phyloP scores from a whole-genome alignment of 2,888 invertebrate species.

The Rugalucina vietnamica region DNA sequence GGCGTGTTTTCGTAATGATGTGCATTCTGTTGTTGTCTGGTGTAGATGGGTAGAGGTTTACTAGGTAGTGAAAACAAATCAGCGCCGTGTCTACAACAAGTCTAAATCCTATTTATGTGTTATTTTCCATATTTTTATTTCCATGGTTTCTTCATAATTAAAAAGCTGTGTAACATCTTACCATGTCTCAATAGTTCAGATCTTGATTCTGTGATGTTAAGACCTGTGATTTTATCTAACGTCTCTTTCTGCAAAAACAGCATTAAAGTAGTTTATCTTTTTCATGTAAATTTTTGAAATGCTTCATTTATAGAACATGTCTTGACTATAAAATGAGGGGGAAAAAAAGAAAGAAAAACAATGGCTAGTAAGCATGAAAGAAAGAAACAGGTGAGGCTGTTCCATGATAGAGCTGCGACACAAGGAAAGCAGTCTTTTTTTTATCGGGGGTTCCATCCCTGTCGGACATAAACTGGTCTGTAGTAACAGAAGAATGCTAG shows the following conservation, averaged over 20 bases:
- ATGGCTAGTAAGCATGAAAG: background rate
- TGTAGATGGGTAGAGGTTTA: background rate
- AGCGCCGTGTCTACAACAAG: background rate
- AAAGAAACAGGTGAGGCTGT: background rate
- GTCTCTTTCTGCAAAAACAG: background rate
- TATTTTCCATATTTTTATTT: no score
- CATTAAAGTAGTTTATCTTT: background rate
- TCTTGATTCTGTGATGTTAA: background rate
- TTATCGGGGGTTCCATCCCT: no score
- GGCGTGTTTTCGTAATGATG: background rate
- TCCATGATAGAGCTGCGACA: background rate
- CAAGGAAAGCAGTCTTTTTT: background rate
- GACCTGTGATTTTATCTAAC: background rate
- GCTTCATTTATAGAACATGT: background rate
- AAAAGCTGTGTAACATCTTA: background rate
- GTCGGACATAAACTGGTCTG: no score
- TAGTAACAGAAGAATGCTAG: no score
- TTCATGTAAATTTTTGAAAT: background rate
- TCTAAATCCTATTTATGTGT: background rate
- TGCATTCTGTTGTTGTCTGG: background rate
- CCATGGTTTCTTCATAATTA: no score
- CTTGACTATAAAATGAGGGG: background rate
- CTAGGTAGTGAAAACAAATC: background rate
- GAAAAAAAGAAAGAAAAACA: background rate
- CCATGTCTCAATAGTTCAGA: background rate